Percentiles rank a stretch among this genome's conserved stretches.
Evolutionary conservation across 2,888 invertebrate species (phyloP).

Genomic region (Drosophila niveifrons): DNA sequence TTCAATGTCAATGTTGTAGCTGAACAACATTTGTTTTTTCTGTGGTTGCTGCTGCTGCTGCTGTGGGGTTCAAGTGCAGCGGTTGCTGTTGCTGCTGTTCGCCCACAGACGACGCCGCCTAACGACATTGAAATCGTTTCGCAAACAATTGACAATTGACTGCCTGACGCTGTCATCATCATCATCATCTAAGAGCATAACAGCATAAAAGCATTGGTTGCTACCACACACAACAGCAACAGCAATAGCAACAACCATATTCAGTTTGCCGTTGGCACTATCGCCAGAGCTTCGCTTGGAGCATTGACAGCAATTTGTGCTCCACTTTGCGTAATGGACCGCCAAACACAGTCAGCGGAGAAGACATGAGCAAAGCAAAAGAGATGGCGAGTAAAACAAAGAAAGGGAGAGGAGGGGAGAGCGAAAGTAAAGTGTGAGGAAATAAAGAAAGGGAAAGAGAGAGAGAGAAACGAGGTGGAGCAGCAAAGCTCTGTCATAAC

Average conservation of each 20-base stretch:
- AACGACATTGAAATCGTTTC: conserved; percentile 49
- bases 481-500: neutral
- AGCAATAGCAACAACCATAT: conserved; percentile 1
- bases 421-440: neutral
- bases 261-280: conserved; percentile 55
- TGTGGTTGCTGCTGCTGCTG: conserved; percentile 32
- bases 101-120: conserved; percentile 26
- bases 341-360: neutral
- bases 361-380: too few relatives aligned
- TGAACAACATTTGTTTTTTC: neutral
- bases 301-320: conserved; percentile 60
- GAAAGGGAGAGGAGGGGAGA: conserved; percentile 1
- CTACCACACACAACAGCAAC: too few relatives aligned
- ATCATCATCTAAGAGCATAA: conserved; percentile 9
- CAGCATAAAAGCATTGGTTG: neutral
- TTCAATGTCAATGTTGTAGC: conserved; percentile 73
- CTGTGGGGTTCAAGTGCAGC: conserved; percentile 55
- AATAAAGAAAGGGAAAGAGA: neutral
- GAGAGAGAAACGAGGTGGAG: neutral
- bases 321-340: conserved; percentile 47
- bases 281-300: conserved; percentile 49
- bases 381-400: neutral
- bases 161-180: conserved; percentile 42
- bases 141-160: conserved; percentile 51
- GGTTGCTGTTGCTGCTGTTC: conserved; percentile 35